Evolutionary conservation across 2,888 invertebrate genomes (phyloP), one percentile per base, ranked within the genome.

Genomic region (Spicauda simplicius): DNA sequence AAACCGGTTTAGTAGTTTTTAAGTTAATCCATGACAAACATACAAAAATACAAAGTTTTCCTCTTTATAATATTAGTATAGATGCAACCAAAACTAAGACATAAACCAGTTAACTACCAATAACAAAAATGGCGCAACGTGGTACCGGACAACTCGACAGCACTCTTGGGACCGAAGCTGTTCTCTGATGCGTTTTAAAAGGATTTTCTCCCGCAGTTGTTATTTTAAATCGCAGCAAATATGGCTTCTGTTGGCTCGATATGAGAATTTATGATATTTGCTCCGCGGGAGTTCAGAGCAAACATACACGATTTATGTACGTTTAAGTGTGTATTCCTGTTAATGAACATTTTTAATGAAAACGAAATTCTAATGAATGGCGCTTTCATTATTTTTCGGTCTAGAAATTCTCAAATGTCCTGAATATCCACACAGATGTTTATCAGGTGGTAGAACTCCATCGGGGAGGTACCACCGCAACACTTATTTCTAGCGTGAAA

Each of bases 81-180:
- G 50, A 18, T 18, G 18, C 4, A n/a, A 16, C 48, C 50, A 50
- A 50, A 18, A 50, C 18, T 16, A 18, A 50, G 2, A 16, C 5
- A 10, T 50, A 50, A 50, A 50, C 1, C 18, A 18, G 10, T 50
- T 50, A 50, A 50, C 1, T 18, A 8, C 10, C 3, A 52, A 52
- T 25, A 57, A 30, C 18, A 25, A 25, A 45, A 63, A 69, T 65
- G 70, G 62, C 70, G 63, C 68, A 62, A 58, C 68, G 63, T 16
- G 70, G 65, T 65, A 48, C 68, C 58, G 18, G 55, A 58, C 57
- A 19, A 58, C 58, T 64, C 41, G 58, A 64, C 58, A 58, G 58
- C 53, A 18, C 58, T 25, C 41, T n/a, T 20, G 41, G 52, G 53
- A 65, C 53, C 0, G 8, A 10, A 33, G 50, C 52, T 60, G 50